phyloP scores from a whole-genome alignment of 1,140 invertebrate genomes.

The Battus philenor region DNA sequence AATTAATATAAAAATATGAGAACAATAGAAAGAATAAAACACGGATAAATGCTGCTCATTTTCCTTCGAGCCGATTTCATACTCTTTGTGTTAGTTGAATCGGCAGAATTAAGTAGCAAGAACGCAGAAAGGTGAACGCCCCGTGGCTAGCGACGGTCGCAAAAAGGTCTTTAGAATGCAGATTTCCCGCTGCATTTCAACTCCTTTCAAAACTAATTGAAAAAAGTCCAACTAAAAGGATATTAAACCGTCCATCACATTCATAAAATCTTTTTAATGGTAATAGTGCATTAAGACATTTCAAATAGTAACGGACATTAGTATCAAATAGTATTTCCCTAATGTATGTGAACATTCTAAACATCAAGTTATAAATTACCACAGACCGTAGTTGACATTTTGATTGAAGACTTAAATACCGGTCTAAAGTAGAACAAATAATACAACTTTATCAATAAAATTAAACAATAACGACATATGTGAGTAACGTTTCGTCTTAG shows the following conservation, averaged over 20 bases:
- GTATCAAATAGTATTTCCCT: no score
- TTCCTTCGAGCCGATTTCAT: not conserved
- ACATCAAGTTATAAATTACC: no score
- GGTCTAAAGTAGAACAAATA: no score
- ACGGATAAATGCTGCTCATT: not conserved
- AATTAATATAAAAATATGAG: no score
- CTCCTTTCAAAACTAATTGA: conserved; percentile 57
- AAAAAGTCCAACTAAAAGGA: conserved; percentile 38
- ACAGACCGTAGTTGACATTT: no score
- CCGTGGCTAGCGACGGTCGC: conserved; percentile 35
- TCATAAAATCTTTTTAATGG: not conserved
- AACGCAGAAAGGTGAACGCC: conserved; percentile 18
- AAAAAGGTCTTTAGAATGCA: conserved; percentile 49
- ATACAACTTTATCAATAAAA: no score
- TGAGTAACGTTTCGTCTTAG: no score
- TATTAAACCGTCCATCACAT: conserved; percentile 26
- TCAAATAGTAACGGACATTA: no score
- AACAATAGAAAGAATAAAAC: no score
- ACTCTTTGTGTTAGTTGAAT: not conserved
- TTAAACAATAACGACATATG: no score
- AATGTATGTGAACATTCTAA: no score
- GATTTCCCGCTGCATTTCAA: conserved; percentile 47
- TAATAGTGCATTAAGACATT: not conserved
- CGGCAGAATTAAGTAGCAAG: conserved; percentile 19
- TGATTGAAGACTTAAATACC: no score